A percentile compares a stretch with the other conserved stretches of the same genome.
These are phyloP conservation scores for Benthosema pterotum DNA, from an alignment of 2,797 vertebrate genomes.

Conservation along the genomic window DNA sequence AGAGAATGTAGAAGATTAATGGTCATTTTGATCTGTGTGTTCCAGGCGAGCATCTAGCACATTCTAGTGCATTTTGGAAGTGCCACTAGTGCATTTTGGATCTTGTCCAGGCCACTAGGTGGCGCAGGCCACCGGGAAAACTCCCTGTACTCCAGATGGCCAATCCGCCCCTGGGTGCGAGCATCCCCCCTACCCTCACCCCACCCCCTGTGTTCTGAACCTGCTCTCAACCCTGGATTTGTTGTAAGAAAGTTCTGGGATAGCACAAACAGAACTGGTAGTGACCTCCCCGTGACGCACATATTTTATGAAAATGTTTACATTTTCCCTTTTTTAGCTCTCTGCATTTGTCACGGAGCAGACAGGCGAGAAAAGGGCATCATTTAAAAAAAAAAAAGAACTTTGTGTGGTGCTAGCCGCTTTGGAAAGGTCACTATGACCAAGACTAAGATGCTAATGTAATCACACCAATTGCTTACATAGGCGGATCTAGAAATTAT, in stretches of 20 bases:
- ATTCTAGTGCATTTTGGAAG: too few species aligned
- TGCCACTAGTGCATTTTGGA: too few species aligned
- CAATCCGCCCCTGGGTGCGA: too few species aligned
- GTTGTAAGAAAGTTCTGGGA: constrained; percentile 36
- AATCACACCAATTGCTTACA: constrained; percentile 16
- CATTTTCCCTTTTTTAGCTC: constrained; percentile 42
- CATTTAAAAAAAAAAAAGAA: constrained; percentile 16
- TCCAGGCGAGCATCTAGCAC: too few species aligned
- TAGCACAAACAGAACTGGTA: constrained; percentile 68
- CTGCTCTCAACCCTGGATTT: constrained; percentile 31
- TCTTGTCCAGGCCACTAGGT: too few species aligned
- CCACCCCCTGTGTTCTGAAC: constrained; percentile 25
- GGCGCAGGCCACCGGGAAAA: too few species aligned
- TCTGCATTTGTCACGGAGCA: constrained; percentile 51
- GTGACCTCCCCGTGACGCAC: constrained; percentile 52
- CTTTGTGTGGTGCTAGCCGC: background rate
- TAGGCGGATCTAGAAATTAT: too few species aligned
- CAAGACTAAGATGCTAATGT: constrained; percentile 15
- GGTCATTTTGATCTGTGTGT: too few species aligned
- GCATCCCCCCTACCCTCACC: too few species aligned
- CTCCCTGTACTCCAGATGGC: too few species aligned
- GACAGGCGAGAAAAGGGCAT: constrained; percentile 51
- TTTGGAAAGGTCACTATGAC: constrained; percentile 29
- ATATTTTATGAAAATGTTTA: constrained; percentile 66
- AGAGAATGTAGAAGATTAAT: too few species aligned